phyloP scores from a whole-genome alignment of 1,140 invertebrate genomes.

The Sitodiplosis mosellana region DNA sequence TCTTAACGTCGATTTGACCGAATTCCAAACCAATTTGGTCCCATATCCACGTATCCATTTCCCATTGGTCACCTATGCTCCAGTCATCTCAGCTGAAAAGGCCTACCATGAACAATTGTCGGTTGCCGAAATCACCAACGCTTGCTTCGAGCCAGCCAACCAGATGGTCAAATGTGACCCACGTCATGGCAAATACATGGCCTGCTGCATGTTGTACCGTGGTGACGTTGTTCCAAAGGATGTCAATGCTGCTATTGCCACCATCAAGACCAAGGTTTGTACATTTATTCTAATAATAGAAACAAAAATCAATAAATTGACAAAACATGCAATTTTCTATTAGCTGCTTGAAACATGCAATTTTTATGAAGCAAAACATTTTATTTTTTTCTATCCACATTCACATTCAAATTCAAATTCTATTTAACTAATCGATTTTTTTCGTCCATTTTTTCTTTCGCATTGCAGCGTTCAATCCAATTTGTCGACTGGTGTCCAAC shows the following conservation, averaged over 20 bases:
- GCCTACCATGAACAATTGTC: slow-evolving; percentile 57
- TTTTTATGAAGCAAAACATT: too few species aligned
- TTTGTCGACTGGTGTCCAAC: slow-evolving; percentile 87
- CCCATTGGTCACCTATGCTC: slow-evolving; percentile 60
- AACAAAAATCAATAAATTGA: too few species aligned
- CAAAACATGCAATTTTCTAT: too few species aligned
- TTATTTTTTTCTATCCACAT: too few species aligned
- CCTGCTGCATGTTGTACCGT: slow-evolving; percentile 57
- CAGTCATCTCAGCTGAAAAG: slow-evolving; percentile 64
- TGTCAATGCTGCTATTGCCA: slow-evolving; percentile 58
- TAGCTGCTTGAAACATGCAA: too few species aligned
- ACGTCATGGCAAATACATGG: slow-evolving; percentile 70
- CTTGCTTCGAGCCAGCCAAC: slow-evolving; percentile 68
- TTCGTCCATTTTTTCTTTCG: too few species aligned
- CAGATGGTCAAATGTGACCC: slow-evolving; percentile 81
- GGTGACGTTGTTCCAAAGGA: slow-evolving; percentile 54
- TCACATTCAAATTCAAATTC: too few species aligned
- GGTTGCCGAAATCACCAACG: slow-evolving; percentile 63
- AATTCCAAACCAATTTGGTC: slow-evolving; percentile 71
- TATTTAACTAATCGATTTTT: too few species aligned
- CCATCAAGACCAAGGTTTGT: slow-evolving; percentile 43
- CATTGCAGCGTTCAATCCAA: slow-evolving; percentile 47
- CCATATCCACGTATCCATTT: slow-evolving; percentile 62
- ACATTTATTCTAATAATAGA: too few species aligned
- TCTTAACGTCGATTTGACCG: slow-evolving; percentile 72